Evolutionary conservation across 2,113 vertebrate genomes (phyloP).

Genomic region (Athene cunicularia): DNA sequence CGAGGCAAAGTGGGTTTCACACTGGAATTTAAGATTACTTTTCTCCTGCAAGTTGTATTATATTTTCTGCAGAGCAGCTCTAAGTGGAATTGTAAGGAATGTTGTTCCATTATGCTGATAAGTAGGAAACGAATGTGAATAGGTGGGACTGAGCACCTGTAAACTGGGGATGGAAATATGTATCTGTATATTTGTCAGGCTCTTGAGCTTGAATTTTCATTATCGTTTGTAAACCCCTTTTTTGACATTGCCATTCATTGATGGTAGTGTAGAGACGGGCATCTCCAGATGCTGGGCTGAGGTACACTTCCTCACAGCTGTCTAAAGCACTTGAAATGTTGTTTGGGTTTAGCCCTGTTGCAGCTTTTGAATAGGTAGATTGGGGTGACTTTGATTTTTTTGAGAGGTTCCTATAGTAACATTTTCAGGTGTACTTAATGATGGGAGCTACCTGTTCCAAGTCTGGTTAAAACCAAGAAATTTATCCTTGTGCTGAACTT

Average conservation of each 20-base stretch:
- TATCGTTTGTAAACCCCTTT: rapidly evolving
- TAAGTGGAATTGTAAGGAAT: background rate
- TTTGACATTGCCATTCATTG: rapidly evolving
- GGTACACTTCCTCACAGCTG: rapidly evolving
- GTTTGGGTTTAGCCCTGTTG: background rate
- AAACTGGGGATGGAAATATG: background rate
- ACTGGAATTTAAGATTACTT: background rate
- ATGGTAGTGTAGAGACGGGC: rapidly evolving
- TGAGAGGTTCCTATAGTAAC: background rate
- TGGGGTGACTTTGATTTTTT: background rate
- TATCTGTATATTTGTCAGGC: rapidly evolving
- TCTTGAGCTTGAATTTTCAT: background rate
- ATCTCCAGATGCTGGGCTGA: background rate
- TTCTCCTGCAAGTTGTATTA: background rate
- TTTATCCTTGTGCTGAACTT: background rate
- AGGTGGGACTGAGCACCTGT: background rate
- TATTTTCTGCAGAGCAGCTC: background rate
- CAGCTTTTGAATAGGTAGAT: background rate
- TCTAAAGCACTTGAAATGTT: rapidly evolving
- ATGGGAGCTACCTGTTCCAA: background rate
- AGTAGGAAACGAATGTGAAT: rapidly evolving
- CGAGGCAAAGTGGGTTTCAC: rapidly evolving
- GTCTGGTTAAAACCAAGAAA: background rate
- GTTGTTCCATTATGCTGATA: background rate
- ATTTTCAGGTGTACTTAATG: background rate